A percentile compares a stretch with the other conserved stretches of the same genome.
Evolutionary conservation across 2,797 vertebrate genomes (phyloP).

Genomic region (Xenops minutus): DNA sequence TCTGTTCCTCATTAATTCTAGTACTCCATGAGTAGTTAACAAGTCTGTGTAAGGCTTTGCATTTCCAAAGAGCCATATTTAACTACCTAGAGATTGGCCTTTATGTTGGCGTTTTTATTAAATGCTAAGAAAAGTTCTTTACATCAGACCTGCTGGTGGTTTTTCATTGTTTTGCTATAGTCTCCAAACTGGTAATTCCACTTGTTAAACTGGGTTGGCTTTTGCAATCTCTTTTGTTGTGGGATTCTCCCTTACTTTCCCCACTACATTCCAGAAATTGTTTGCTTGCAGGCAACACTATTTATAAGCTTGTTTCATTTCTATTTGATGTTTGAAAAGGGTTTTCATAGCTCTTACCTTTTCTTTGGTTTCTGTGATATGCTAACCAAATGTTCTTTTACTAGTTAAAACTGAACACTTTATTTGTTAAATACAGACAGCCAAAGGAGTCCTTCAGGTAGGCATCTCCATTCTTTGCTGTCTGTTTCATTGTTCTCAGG

Average conservation of each 20-base stretch:
- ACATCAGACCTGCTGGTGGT: background rate
- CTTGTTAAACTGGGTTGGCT: slow-evolving; percentile 44
- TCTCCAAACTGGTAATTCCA: slow-evolving; percentile 52
- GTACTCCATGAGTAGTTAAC: background rate
- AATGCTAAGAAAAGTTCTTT: slow-evolving; percentile 30
- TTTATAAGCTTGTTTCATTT: slow-evolving; percentile 43
- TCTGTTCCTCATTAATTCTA: slow-evolving; percentile 16
- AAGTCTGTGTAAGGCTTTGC: background rate
- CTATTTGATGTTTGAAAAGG: slow-evolving; percentile 36
- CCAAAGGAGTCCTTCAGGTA: background rate
- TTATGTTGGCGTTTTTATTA: background rate
- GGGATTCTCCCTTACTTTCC: slow-evolving; percentile 49
- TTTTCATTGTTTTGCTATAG: background rate
- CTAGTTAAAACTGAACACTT: background rate
- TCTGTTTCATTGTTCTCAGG: background rate
- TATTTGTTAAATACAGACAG: background rate
- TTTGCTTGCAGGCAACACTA: slow-evolving; percentile 28
- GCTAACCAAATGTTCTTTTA: background rate
- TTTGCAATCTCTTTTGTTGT: slow-evolving; percentile 57
- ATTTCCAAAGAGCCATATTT: background rate
- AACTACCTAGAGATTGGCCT: background rate
- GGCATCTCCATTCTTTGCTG: background rate
- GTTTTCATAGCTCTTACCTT: slow-evolving; percentile 31
- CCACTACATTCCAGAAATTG: slow-evolving; percentile 54
- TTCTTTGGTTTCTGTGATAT: slow-evolving; percentile 10